A percentile compares a stretch with the other conserved stretches of the same genome.
Evolutionary conservation across 2,113 vertebrate genomes (phyloP).

Genomic region (Perca schrenkii): DNA sequence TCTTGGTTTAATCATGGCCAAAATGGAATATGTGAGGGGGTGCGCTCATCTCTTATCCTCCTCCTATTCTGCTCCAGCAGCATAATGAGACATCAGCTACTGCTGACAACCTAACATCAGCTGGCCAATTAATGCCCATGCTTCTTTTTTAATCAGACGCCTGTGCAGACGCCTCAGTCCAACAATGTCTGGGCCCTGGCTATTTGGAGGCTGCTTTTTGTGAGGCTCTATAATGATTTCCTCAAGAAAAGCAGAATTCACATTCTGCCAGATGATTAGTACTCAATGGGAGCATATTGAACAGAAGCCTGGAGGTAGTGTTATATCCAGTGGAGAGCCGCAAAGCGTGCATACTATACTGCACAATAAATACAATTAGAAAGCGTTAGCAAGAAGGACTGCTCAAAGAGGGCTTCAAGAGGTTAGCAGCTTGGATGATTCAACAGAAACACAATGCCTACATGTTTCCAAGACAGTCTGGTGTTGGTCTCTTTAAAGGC

Average conservation of each 20-base stretch:
- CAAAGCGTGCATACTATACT: conserved; percentile 33
- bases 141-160: conserved; percentile 78
- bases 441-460: conserved; percentile 37
- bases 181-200: conserved; percentile 61
- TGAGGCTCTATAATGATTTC: conserved; percentile 64
- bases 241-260: conserved; percentile 67
- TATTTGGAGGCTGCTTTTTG: conserved; percentile 53
- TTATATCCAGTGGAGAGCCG: conserved; percentile 55
- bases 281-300: conserved; percentile 62
- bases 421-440: conserved; percentile 31
- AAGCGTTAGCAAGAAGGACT: conserved; percentile 26
- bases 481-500: background rate
- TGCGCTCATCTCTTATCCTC: conserved; percentile 55
- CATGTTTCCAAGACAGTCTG: conserved; percentile 50
- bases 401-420: conserved; percentile 43
- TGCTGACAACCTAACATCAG: conserved; percentile 80
- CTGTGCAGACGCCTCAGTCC: conserved; percentile 70
- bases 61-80: conserved; percentile 66
- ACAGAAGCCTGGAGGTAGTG: conserved; percentile 69
- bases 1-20: conserved; percentile 56
- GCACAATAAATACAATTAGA: conserved; percentile 65
- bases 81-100: conserved; percentile 75
- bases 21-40: conserved; percentile 56
- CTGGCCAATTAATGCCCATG: conserved; percentile 78
- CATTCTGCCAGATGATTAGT: conserved; percentile 71